Conservation (phyloP, 2,888 invertebrate genomes). For the Lissocephala sabroskyi region DNA sequence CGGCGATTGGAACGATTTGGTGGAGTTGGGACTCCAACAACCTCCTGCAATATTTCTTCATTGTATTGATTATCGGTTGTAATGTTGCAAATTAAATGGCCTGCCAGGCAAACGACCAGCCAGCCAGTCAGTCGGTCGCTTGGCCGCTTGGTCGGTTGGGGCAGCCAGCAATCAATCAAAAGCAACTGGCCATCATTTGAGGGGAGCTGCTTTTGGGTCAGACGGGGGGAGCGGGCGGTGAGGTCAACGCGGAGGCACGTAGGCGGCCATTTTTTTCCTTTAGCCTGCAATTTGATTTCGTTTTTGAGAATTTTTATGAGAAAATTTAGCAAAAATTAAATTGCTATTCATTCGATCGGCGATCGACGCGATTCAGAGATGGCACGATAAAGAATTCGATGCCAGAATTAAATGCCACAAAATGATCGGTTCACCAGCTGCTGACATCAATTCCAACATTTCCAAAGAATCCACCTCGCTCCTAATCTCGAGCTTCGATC, state of each 20-base stretch:
- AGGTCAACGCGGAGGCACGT: neutral
- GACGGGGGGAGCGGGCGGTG: conserved; percentile 1
- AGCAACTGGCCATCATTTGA: conserved; percentile 48
- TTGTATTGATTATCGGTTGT: conserved; percentile 69
- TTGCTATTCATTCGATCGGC: conserved; percentile 24
- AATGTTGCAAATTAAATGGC: conserved; percentile 70
- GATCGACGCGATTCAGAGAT: neutral
- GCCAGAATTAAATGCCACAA: conserved; percentile 51
- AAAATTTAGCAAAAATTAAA: conserved; percentile 64
- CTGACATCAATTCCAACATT: too few relatives aligned
- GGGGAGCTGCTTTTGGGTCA: too few relatives aligned
- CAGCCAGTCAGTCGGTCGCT: conserved; percentile 12
- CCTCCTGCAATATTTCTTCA: conserved; percentile 50
- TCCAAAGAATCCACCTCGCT: too few relatives aligned
- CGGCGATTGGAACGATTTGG: neutral
- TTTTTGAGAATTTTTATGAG: conserved; percentile 64
- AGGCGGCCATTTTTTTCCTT: conserved; percentile 18
- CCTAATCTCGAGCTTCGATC: too few relatives aligned
- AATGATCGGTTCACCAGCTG: too few relatives aligned
- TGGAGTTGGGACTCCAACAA: too few relatives aligned
- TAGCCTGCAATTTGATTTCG: conserved; percentile 57
- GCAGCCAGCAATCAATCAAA: conserved; percentile 46
- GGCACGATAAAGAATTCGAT: conserved; percentile 54
- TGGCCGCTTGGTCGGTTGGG: conserved; percentile 31
- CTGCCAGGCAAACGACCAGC: conserved; percentile 20